Conservation (phyloP, 2,797 vertebrate species). For the Bradypodion ventrale region DNA sequence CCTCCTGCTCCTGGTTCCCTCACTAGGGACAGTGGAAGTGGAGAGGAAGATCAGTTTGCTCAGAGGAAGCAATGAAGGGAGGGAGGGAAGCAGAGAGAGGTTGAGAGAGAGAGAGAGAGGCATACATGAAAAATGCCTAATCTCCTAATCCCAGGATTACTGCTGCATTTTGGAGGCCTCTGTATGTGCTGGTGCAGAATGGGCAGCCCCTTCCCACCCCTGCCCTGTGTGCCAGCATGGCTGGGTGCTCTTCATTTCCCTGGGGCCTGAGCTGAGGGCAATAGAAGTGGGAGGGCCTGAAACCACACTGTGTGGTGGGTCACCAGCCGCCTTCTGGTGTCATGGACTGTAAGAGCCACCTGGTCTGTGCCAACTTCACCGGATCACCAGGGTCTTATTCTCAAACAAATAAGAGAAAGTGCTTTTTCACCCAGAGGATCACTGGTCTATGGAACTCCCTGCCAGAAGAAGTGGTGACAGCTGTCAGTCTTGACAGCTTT, state of each 20-base stretch:
- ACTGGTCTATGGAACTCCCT: too few species aligned
- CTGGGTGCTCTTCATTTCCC: too few species aligned
- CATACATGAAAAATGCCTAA: conserved; percentile 65
- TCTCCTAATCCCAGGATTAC: conserved; percentile 70
- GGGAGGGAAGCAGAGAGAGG: conserved; percentile 38
- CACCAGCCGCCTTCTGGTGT: neutral
- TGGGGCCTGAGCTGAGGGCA: neutral
- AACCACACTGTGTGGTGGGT: neutral
- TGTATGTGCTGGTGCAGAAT: rapidly evolving
- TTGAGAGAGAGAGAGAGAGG: conserved; percentile 12
- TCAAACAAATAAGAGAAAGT: too few species aligned
- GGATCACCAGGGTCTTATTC: too few species aligned
- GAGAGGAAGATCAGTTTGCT: conserved; percentile 61
- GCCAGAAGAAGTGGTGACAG: too few species aligned
- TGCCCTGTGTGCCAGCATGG: neutral
- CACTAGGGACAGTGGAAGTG: conserved; percentile 10
- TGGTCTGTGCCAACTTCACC: neutral
- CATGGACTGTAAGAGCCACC: neutral
- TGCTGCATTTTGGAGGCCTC: conserved; percentile 61
- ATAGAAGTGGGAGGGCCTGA: neutral
- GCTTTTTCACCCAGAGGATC: too few species aligned
- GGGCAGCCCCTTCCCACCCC: neutral
- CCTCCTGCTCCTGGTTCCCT: too few species aligned
- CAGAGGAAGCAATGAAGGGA: neutral
- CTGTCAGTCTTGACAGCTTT: too few species aligned